Base-by-base conservation (phyloP, 2,888 invertebrate species). In the Tachystola acroxantha region DNA sequence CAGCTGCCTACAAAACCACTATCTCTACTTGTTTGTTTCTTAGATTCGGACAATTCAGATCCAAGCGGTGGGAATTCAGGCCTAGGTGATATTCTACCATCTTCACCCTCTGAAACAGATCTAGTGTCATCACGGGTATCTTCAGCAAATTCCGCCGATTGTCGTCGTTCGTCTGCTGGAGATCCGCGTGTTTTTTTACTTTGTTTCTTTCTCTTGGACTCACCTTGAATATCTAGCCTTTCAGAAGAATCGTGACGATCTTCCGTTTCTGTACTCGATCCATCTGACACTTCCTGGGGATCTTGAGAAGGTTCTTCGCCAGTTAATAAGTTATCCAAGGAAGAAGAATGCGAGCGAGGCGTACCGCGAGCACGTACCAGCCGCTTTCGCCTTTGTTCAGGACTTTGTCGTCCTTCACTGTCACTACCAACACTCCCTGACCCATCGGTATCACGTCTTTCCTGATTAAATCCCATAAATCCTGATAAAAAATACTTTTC, bases 401-500 rank as follows among this genome's bases (percentile, higher is more conserved):
- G 96, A 72, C 95, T 96, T 2, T 95, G 95, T 50, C 92, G 90
- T 1, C 96, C 96, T 65, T 96, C 96, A 62, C 95, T 95, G 58
- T 96, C 96, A 76, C 96, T 96, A 4, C 96, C 96, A 0, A 96
- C 96, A 59, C 95, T 95, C 1, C 94, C 94, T 16, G 93, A 93
- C 1, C 95, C 96, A 55, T 94, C 94, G 0, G 94, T 93, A 58
- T 94, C 94, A 24, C 93, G 89, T 40, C 93, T 88, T 53, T 93
- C 93, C 32, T 91, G 91, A 50, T 91, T 92, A 53, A 94, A 94
- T 1, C 94, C 94, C 89, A 95, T 93, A 59, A 95, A 94, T 22
- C 94, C 95, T 0, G 93, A 93, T 1, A 96, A 80, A 71, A 96
- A 97, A 78, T 97, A 97, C 70, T 96, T 96, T 71, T 96, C 96